Base-by-base conservation (phyloP, 2,888 invertebrate genomes). In the Colletes collaris region DNA sequence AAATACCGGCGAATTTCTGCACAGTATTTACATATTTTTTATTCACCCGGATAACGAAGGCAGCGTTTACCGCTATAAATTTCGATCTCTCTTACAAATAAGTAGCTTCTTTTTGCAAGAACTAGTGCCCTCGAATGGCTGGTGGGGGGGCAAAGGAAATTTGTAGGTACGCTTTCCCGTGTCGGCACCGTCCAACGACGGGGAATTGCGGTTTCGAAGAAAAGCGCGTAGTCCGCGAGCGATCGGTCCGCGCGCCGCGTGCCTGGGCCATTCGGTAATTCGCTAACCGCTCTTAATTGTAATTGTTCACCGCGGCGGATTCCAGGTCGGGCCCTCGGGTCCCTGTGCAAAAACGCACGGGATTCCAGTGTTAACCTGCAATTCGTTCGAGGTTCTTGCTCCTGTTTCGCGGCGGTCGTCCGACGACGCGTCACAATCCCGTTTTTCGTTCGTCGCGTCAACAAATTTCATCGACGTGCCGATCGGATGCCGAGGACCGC, bases 281-380 rank as follows among this genome's bases (percentile, higher is more conserved):
- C 91, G 92, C 92, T 92, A 92, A 93, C 91, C 91, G 90, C 91
- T 90, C 91, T 92, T 93, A 93, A 93, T 92, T 93, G 92, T 92
- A 93, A 93, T 93, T 91, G 92, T 91, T 89, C 89, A 86, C 89
- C 89, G 89, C 89, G 89, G 91, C 85, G 89, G 89, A 92, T 93
- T 92, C 92, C 92, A 82, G 56, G 72, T 87, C 72, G 90, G 85
- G 82, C 82, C 84, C 83, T 79, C 78, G 86, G 84, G 81, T 83
- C 64, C 76, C 70, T 59, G 80, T 27, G 55, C 87, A 92, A 92
- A 92, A 92, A 92, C 89, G 88, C 86, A 8, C 44, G 44, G 85
- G 90, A 93, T 92, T 92, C 93, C 93, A 87, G 85, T 88, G 91
- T 92, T 91, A 92, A 90, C 90, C 62, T 88, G 91, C 90, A 91